Percentiles rank a stretch among this genome's conserved stretches.
phyloP scores from a whole-genome alignment of 2,113 vertebrate genomes.

The Halcyon malimbica region DNA sequence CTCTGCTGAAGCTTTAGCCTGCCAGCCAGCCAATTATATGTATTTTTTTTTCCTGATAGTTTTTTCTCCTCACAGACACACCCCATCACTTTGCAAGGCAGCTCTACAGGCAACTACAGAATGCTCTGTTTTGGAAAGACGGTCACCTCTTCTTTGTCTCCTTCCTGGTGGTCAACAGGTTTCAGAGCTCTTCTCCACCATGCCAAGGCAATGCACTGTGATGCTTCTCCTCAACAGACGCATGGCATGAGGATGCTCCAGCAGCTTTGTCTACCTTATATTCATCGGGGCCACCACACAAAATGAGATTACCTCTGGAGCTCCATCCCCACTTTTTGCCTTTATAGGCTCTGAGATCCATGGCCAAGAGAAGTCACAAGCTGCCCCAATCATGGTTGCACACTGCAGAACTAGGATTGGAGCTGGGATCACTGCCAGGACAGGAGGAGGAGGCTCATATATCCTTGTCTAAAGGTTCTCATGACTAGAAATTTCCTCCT shows the following conservation, averaged over 20 bases:
- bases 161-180: not conserved
- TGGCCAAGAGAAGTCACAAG: not conserved
- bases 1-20: slow-evolving; percentile 27
- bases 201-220: not conserved
- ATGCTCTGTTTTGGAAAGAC: not conserved
- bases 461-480: not conserved
- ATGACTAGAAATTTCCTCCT: not conserved
- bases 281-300: not conserved
- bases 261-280: not conserved
- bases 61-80: not conserved
- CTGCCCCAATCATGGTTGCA: not conserved
- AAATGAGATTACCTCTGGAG: not conserved
- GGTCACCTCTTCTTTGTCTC: not conserved
- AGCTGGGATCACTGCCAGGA: not conserved
- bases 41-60: not conserved
- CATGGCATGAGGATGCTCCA: not conserved
- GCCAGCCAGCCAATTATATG: not conserved
- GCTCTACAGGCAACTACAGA: not conserved
- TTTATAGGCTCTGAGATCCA: not conserved
- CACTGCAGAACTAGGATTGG: not conserved
- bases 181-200: too few relatives aligned
- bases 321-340: not conserved
- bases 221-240: not conserved
- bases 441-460: not conserved
- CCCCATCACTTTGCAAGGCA: not conserved